phyloP scores from a whole-genome alignment of 2,113 vertebrate species.

The Paralichthys olivaceus region DNA sequence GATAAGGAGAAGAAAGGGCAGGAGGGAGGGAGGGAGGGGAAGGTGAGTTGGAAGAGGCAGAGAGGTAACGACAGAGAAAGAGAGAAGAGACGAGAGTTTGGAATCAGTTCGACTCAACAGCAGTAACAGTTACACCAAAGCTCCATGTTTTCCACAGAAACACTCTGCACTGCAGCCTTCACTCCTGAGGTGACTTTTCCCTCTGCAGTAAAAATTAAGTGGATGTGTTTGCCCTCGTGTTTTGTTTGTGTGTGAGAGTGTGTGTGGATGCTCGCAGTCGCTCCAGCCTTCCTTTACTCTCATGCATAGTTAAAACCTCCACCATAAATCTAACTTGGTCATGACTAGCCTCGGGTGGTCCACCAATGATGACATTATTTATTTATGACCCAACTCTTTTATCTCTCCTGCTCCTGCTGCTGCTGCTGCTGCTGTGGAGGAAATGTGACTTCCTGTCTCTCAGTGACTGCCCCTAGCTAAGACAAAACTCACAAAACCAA shows the following conservation, averaged over 20 bases:
- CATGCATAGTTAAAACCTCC: conserved; percentile 69
- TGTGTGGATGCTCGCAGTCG: background rate
- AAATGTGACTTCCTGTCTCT: conserved; percentile 39
- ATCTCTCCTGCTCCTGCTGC: conserved; percentile 50
- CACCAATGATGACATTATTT: conserved; percentile 65
- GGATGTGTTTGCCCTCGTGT: background rate
- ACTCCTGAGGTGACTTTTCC: conserved; percentile 14
- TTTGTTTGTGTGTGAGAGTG: background rate
- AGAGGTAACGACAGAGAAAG: background rate
- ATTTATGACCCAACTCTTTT: conserved; percentile 58
- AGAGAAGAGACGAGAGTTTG: conserved; percentile 8
- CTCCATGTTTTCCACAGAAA: conserved; percentile 15
- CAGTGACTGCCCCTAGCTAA: background rate
- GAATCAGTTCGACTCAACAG: conserved; percentile 46
- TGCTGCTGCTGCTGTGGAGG: conserved; percentile 27
- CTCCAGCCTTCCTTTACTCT: conserved; percentile 50
- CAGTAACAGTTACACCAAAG: conserved; percentile 3
- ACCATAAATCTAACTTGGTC: conserved; percentile 43
- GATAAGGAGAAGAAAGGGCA: background rate
- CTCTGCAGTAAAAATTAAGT: conserved; percentile 32
- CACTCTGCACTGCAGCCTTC: conserved; percentile 34
- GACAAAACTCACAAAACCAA: background rate
- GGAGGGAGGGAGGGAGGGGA: background rate
- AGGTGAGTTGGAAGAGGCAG: conserved; percentile 13
- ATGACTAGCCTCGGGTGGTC: conserved; percentile 54